Percentiles rank a stretch among this genome's conserved stretches.
phyloP scores from a whole-genome alignment of 1,140 invertebrate species.

The Drosophila biarmipes region DNA sequence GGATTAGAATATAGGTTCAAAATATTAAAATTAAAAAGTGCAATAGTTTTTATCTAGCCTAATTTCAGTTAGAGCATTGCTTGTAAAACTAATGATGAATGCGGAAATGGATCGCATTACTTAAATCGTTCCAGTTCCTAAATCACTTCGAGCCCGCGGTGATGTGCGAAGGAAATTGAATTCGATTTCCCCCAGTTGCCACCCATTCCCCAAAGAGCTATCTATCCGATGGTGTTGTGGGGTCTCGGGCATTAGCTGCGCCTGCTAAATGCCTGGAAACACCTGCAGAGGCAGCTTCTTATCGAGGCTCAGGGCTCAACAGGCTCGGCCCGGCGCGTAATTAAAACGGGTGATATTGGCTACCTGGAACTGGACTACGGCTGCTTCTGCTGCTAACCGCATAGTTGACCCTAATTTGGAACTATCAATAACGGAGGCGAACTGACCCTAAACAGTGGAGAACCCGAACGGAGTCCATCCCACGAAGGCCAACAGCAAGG shows the following conservation, averaged over 20 bases:
- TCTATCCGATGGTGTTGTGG: conserved; percentile 3
- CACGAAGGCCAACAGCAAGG: background rate
- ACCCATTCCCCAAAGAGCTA: background rate
- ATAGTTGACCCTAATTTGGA: conserved; percentile 77
- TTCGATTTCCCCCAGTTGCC: conserved; percentile 17
- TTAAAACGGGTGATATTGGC: conserved; percentile 71
- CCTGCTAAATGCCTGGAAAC: conserved; percentile 68
- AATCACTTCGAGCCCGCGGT: background rate
- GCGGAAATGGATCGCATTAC: background rate
- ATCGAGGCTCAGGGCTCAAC: conserved; percentile 8
- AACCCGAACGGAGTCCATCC: background rate
- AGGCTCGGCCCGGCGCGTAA: conserved; percentile 44
- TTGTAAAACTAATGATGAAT: too few species aligned
- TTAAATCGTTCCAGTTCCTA: background rate
- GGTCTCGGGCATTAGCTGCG: conserved; percentile 53
- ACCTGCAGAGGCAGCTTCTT: conserved; percentile 63
- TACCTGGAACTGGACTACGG: conserved; percentile 38
- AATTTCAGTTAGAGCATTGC: too few species aligned
- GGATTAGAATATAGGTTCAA: too few species aligned
- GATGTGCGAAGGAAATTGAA: conserved; percentile 41
- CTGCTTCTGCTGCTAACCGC: conserved; percentile 35
- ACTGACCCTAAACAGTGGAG: conserved; percentile 14
- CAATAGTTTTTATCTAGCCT: too few species aligned
- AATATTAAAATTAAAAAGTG: too few species aligned
- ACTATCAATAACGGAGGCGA: conserved; percentile 72